phyloP scores from a whole-genome alignment of 1,140 invertebrate species.

The Drosophila insularis region DNA sequence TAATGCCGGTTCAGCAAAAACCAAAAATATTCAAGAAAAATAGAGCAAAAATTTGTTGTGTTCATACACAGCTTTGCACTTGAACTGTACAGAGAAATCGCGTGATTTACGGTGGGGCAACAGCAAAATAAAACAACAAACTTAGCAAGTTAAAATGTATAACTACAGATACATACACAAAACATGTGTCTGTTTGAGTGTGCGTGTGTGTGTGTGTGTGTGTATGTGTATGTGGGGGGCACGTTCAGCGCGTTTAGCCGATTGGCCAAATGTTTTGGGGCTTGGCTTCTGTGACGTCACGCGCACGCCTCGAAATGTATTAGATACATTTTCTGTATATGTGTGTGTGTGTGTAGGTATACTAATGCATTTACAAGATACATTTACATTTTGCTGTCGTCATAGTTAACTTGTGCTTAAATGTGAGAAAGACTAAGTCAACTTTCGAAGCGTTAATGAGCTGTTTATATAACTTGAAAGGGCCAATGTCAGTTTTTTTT shows the following conservation, averaged over 20 bases:
- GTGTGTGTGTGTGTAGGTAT: not conserved
- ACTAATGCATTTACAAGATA: constrained; percentile 50
- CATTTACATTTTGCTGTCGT: constrained; percentile 48
- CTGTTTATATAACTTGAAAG: constrained; percentile 52
- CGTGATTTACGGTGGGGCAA: constrained; percentile 61
- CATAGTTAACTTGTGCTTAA: constrained; percentile 3
- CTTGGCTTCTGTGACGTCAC: constrained; percentile 75
- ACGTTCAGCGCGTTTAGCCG: constrained; percentile 46
- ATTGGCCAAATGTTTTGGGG: constrained; percentile 73
- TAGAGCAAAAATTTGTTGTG: not conserved
- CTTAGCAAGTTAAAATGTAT: constrained; percentile 39
- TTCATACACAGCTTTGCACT: constrained; percentile 46
- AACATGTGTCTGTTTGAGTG: not conserved
- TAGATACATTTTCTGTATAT: constrained; percentile 18
- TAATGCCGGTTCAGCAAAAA: constrained; percentile 59
- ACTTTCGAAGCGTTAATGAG: constrained; percentile 50
- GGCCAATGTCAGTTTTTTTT: constrained; percentile 25
- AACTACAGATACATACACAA: constrained; percentile 11
- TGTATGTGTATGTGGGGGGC: constrained; percentile 41
- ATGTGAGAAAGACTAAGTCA: constrained; percentile 28
- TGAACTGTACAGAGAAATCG: constrained; percentile 57
- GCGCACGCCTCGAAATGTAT: constrained; percentile 22
- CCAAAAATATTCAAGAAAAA: not conserved
- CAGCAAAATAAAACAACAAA: constrained; percentile 44
- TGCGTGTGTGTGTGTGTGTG: not conserved